phyloP scores from a whole-genome alignment of 2,888 invertebrate genomes.

The Cacoxenus indagator region DNA sequence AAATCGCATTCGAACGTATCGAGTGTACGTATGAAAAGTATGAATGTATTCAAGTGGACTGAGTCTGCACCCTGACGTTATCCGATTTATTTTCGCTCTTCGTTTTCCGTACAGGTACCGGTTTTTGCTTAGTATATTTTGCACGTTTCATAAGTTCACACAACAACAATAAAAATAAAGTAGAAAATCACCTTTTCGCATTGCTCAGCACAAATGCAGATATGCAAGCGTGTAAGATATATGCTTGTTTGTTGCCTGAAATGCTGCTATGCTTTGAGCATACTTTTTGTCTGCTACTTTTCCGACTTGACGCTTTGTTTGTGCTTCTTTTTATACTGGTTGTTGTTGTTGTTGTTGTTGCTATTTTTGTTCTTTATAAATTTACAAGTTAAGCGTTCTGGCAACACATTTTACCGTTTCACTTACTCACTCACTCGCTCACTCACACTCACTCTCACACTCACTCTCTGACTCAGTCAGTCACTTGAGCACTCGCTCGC shows the following conservation, averaged over 20 bases:
- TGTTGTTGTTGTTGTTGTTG: conserved; percentile 29
- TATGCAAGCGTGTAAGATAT: not conserved
- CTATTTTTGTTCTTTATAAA: conserved; percentile 45
- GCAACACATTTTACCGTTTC: conserved; percentile 15
- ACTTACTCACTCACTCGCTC: not conserved
- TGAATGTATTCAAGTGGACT: not conserved
- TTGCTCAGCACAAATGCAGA: conserved; percentile 20
- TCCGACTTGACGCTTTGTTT: not conserved
- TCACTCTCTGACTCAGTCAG: not conserved
- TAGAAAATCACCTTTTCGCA: conserved; percentile 12
- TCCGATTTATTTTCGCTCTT: conserved; percentile 3
- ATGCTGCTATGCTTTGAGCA: not conserved
- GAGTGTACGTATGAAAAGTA: not conserved
- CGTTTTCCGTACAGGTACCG: not conserved
- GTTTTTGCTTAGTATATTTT: too few relatives aligned
- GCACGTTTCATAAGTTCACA: conserved; percentile 1
- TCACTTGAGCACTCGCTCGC: not conserved
- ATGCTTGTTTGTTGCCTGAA: not conserved
- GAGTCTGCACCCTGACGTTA: not conserved
- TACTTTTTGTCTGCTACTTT: not conserved
- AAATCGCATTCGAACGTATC: too few relatives aligned
- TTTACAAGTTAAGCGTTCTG: conserved; percentile 39
- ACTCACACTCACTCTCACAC: not conserved
- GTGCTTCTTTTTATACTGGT: not conserved
- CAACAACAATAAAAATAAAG: not conserved